Percentiles rank a stretch among this genome's conserved stretches.
Evolutionary conservation across 1,140 invertebrate genomes (phyloP).

Genomic region (Andrena cerasifolii): DNA sequence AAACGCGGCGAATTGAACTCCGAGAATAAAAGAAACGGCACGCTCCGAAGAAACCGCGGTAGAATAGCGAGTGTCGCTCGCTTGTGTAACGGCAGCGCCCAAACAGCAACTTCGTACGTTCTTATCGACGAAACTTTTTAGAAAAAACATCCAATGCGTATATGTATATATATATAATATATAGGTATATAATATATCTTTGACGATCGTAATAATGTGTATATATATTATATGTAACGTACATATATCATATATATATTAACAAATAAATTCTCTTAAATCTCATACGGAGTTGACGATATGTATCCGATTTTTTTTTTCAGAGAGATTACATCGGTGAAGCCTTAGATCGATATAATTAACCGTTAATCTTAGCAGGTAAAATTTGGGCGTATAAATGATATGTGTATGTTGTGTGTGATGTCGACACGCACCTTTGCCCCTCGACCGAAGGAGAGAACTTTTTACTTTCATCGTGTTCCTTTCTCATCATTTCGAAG

Average conservation of each 20-base stretch:
- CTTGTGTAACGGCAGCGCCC: slow-evolving; percentile 13
- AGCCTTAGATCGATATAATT: slow-evolving; percentile 59
- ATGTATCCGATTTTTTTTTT: slow-evolving; percentile 76
- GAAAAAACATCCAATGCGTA: slow-evolving; percentile 71
- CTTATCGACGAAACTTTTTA: slow-evolving; percentile 56
- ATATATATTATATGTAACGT: slow-evolving; percentile 73
- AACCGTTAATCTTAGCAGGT: slow-evolving; percentile 67
- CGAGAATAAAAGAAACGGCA: too few relatives aligned
- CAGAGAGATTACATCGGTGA: slow-evolving; percentile 65
- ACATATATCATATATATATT: slow-evolving; percentile 73
- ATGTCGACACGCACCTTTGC: slow-evolving; percentile 23
- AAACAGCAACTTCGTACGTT: slow-evolving; percentile 28
- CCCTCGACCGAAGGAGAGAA: slow-evolving; percentile 28
- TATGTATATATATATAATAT: slow-evolving; percentile 72
- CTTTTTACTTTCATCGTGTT: background rate
- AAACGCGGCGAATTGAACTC: background rate
- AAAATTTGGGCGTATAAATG: slow-evolving; percentile 70
- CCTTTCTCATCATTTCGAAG: background rate
- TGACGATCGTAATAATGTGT: slow-evolving; percentile 69
- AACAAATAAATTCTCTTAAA: slow-evolving; percentile 74
- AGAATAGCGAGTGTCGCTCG: too few relatives aligned
- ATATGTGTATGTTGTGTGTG: slow-evolving; percentile 70
- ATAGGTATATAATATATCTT: slow-evolving; percentile 72
- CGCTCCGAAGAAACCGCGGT: too few relatives aligned
- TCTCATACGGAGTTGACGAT: slow-evolving; percentile 70